phyloP scores from a whole-genome alignment of 2,797 vertebrate species.

The Bufotes viridis region DNA sequence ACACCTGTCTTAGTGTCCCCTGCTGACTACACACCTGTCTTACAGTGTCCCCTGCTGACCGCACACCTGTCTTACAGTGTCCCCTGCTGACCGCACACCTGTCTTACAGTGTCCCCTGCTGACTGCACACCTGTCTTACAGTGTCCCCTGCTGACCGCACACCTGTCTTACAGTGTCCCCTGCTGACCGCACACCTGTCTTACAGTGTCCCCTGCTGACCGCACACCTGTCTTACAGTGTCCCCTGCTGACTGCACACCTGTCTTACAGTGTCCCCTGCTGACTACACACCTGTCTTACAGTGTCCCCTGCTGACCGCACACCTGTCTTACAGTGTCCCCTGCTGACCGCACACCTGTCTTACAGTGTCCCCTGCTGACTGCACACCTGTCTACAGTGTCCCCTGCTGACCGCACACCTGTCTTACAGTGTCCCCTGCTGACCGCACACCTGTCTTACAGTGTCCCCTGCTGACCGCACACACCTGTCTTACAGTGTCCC shows the following conservation, averaged over 20 bases:
- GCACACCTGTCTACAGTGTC: conserved; percentile 76
- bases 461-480: conserved; percentile 73
- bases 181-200: background rate
- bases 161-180: conserved; percentile 80
- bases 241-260: conserved; percentile 16
- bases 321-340: conserved; percentile 80
- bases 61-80: conserved; percentile 77
- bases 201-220: conserved; percentile 79
- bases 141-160: conserved; percentile 75
- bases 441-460: conserved; percentile 69
- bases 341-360: background rate
- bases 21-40: background rate
- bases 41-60: conserved; percentile 79
- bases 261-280: conserved; percentile 80
- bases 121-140: conserved; percentile 63
- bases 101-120: conserved; percentile 80
- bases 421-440: conserved; percentile 80
- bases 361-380: conserved; percentile 79
- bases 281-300: conserved; percentile 63
- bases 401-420: background rate
- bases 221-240: conserved; percentile 77
- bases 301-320: conserved; percentile 75
- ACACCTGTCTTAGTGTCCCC: conserved; percentile 79
- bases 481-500: conserved; percentile 79
- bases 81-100: conserved; percentile 18